Evolutionary conservation across 2,113 vertebrate species (phyloP).

Genomic region (Piaya cayana): DNA sequence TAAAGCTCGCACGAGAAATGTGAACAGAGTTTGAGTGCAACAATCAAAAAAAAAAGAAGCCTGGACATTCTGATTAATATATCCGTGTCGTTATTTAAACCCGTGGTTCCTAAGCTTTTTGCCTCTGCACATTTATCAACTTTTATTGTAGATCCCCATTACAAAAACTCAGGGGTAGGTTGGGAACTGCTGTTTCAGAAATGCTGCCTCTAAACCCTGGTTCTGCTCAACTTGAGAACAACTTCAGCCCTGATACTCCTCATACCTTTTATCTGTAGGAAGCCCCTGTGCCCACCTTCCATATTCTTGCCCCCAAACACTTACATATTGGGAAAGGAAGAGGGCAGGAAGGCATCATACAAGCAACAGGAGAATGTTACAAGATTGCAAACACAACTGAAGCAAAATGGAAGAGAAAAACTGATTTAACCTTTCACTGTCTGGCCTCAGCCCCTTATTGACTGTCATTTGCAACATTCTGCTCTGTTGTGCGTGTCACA

Average conservation of each 20-base stretch:
- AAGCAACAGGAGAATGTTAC: neutral
- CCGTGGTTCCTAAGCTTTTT: neutral
- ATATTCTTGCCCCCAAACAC: neutral
- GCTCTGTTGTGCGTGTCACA: too few relatives aligned
- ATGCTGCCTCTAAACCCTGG: neutral
- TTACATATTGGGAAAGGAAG: neutral
- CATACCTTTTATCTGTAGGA: neutral
- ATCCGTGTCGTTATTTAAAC: neutral
- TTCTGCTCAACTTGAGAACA: neutral
- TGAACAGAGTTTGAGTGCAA: neutral
- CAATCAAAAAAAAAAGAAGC: neutral
- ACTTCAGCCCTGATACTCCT: neutral
- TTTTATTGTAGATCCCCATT: too few relatives aligned
- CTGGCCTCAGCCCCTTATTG: neutral
- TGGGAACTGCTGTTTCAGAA: neutral
- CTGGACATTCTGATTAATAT: too few relatives aligned
- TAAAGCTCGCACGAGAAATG: neutral
- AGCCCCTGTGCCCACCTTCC: fast-evolving
- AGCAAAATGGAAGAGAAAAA: neutral
- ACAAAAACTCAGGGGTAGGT: neutral
- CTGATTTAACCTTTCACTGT: neutral
- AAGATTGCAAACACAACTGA: neutral
- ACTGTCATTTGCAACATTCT: neutral
- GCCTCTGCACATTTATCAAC: neutral
- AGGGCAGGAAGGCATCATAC: neutral